These are phyloP conservation scores for Mycalesis mineus DNA, from an alignment of 2,888 invertebrate species.

Conservation along the genomic window DNA sequence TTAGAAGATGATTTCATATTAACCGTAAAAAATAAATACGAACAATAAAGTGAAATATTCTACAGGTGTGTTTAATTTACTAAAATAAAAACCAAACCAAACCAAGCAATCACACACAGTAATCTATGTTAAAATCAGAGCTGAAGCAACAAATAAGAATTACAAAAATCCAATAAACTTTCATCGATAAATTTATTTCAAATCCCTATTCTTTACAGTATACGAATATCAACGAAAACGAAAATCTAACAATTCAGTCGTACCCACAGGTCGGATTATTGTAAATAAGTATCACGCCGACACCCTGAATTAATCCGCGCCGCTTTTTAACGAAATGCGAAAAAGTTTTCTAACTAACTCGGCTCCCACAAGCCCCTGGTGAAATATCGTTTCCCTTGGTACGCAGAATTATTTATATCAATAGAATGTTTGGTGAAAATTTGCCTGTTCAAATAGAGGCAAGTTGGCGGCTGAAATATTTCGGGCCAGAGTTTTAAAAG, in stretches of 20 bases:
- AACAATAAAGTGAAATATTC: no score
- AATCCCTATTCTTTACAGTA: constrained; percentile 19
- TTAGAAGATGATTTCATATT: no score
- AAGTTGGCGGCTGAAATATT: constrained; percentile 45
- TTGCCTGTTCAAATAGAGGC: constrained; percentile 60
- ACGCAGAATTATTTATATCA: constrained; percentile 69
- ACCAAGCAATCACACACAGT: no score
- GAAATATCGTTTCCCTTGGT: constrained; percentile 61
- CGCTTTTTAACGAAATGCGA: constrained; percentile 68
- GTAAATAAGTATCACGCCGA: constrained; percentile 74
- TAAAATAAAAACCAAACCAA: neutral
- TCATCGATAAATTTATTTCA: constrained; percentile 4
- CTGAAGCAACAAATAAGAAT: no score
- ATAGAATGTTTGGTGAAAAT: constrained; percentile 66
- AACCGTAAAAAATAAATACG: no score
- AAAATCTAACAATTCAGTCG: constrained; percentile 67
- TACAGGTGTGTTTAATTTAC: no score
- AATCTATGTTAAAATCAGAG: no score
- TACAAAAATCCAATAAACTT: no score
- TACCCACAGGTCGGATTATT: constrained; percentile 72
- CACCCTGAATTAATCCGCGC: constrained; percentile 68
- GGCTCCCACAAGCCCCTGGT: constrained; percentile 47
- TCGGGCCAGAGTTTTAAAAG: constrained; percentile 62
- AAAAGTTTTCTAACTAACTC: constrained; percentile 70
- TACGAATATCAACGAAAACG: constrained; percentile 46